Evolutionary conservation across 1,140 invertebrate species (phyloP).

Genomic region (Eumeta japonica): DNA sequence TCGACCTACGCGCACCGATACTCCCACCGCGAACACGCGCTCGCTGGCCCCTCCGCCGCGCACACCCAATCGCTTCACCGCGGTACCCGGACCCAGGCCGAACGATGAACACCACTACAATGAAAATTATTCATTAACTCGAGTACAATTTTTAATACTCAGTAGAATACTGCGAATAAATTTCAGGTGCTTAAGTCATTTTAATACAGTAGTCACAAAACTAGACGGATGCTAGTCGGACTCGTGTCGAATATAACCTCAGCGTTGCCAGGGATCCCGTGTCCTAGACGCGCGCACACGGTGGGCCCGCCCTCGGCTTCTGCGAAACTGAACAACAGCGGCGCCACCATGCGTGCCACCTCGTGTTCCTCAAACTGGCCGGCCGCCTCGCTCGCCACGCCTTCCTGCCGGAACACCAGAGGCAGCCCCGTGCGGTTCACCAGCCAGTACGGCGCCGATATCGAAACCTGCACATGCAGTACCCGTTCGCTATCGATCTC

Average conservation of each 20-base stretch:
- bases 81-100: slow-evolving; percentile 74
- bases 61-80: slow-evolving; percentile 55
- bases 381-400: slow-evolving; percentile 73
- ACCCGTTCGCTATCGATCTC: not conserved
- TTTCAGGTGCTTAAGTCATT: too few relatives aligned
- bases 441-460: slow-evolving; percentile 91
- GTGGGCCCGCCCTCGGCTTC: slow-evolving; percentile 78
- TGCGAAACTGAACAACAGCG: slow-evolving; percentile 91
- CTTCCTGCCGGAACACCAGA: slow-evolving; percentile 91
- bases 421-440: slow-evolving; percentile 94
- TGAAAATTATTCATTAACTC: not conserved
- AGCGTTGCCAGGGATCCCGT: slow-evolving; percentile 63
- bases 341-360: slow-evolving; percentile 84
- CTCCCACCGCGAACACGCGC: slow-evolving; percentile 76
- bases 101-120: slow-evolving; percentile 79
- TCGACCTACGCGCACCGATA: slow-evolving; percentile 82
- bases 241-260: slow-evolving; percentile 48
- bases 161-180: not conserved
- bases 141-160: slow-evolving; percentile 1
- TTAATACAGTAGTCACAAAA: too few relatives aligned
- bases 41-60: slow-evolving; percentile 62
- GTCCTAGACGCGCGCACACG: slow-evolving; percentile 71
- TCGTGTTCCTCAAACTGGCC: slow-evolving; percentile 96
- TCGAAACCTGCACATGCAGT: slow-evolving; percentile 64
- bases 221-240: too few relatives aligned